phyloP scores from a whole-genome alignment of 2,888 invertebrate species.

The Nasonia oneida region DNA sequence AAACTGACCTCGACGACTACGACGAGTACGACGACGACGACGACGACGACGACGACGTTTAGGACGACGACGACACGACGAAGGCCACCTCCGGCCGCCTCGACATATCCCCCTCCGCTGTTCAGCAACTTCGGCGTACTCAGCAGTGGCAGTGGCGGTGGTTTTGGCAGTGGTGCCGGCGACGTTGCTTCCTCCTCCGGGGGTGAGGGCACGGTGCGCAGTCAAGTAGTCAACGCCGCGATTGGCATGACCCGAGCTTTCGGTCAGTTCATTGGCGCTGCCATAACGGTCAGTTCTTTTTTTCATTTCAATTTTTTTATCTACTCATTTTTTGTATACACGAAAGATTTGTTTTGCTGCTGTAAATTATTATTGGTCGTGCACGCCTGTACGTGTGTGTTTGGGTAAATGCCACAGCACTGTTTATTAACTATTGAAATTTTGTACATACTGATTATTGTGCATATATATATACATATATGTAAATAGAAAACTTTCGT shows the following conservation, averaged over 20 bases:
- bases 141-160: conserved; percentile 62
- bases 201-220: conserved; percentile 78
- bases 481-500: background rate
- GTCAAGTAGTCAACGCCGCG: conserved; percentile 85
- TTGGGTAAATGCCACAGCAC: background rate
- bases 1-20: conserved; percentile 16
- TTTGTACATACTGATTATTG: background rate
- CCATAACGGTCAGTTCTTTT: conserved; percentile 84
- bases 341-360: background rate
- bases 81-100: conserved; percentile 77
- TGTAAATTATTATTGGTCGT: background rate
- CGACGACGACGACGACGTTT: conserved; percentile 60
- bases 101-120: conserved; percentile 77
- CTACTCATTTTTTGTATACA: background rate
- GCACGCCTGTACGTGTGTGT: background rate
- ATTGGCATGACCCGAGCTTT: conserved; percentile 89
- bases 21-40: conserved; percentile 61
- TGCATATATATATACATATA: no score
- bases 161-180: conserved; percentile 42
- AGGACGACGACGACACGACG: conserved; percentile 72
- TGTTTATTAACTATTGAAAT: background rate
- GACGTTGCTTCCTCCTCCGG: conserved; percentile 50
- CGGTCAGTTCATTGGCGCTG: conserved; percentile 88
- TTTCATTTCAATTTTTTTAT: conserved; percentile 22
- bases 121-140: conserved; percentile 73